These are phyloP conservation scores for Diplodus sargus DNA, from an alignment of 2,797 vertebrate species.

Conservation along the genomic window DNA sequence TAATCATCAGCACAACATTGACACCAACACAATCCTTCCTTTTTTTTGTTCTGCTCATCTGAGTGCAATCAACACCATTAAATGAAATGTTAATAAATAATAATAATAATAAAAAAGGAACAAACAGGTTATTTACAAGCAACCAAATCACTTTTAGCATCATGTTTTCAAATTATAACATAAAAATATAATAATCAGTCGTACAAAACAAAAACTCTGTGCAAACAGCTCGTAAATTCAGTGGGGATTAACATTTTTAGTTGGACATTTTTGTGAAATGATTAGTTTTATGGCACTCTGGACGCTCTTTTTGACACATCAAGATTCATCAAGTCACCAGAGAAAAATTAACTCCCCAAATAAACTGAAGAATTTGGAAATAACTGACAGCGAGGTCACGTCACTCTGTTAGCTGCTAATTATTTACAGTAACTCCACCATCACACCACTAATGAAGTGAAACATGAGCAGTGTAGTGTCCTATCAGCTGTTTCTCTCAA, in stretches of 20 bases:
- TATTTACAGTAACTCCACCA: constrained; percentile 68
- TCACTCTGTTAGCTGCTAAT: constrained; percentile 25
- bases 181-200: constrained; percentile 57
- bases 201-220: constrained; percentile 68
- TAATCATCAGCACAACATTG: constrained; percentile 81
- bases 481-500: background rate
- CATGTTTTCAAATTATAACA: constrained; percentile 52
- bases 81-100: constrained; percentile 87
- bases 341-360: background rate
- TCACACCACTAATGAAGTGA: constrained; percentile 31
- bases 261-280: constrained; percentile 18
- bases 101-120: constrained; percentile 22
- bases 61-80: constrained; percentile 82
- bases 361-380: background rate
- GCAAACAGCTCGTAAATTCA: constrained; percentile 63
- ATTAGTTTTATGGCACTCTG: constrained; percentile 66
- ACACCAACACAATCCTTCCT: constrained; percentile 77
- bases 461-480: constrained; percentile 11
- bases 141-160: constrained; percentile 48
- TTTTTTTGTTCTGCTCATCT: constrained; percentile 83
- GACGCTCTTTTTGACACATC: constrained; percentile 42
- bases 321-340: constrained; percentile 21
- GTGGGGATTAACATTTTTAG: constrained; percentile 17
- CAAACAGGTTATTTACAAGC: constrained; percentile 81
- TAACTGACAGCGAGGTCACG: constrained; percentile 20